Evolutionary conservation across 2,113 vertebrate genomes (phyloP).

Genomic region (Cryptotis parvus): DNA sequence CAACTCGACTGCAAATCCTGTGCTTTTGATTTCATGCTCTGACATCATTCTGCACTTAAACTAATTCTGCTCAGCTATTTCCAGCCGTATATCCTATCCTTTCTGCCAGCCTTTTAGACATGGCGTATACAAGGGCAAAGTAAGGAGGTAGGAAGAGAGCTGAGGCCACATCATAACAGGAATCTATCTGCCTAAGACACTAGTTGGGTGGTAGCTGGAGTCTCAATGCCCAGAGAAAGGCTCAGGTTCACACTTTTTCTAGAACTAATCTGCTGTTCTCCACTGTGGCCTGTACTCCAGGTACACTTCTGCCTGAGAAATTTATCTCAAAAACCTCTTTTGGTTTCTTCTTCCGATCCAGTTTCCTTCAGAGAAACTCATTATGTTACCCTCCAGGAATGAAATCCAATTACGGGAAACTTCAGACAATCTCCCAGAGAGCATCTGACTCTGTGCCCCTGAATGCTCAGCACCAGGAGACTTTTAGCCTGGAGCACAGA

Average conservation of each 20-base stretch:
- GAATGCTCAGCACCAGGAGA: neutral
- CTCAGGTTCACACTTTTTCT: neutral
- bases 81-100: neutral
- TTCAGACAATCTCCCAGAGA: neutral
- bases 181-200: too few species aligned
- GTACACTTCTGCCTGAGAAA: neutral
- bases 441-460: neutral
- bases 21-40: neutral
- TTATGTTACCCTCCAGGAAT: neutral
- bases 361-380: slow-evolving; percentile 16
- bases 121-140: neutral
- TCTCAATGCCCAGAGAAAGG: neutral
- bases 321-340: slow-evolving; percentile 9
- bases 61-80: neutral
- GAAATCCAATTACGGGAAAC: neutral
- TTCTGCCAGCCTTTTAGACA: neutral
- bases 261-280: neutral
- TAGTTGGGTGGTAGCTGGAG: too few species aligned
- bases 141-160: neutral
- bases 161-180: neutral
- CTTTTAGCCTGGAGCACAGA: neutral
- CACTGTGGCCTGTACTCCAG: neutral
- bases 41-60: neutral
- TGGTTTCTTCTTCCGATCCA: neutral
- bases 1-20: neutral